phyloP scores from a whole-genome alignment of 2,888 invertebrate genomes.

The Dasysyrphus albostriatus region DNA sequence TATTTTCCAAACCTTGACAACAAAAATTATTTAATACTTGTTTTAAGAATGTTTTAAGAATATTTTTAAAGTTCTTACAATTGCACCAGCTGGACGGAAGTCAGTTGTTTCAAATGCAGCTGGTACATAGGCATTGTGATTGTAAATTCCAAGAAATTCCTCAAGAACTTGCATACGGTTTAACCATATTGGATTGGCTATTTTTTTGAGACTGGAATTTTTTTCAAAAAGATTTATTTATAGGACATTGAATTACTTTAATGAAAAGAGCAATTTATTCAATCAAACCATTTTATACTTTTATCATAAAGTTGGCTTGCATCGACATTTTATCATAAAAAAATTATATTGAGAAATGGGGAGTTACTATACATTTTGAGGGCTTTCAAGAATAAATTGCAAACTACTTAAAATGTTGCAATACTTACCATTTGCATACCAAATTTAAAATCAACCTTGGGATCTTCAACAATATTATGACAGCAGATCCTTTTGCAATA shows the following conservation, averaged over 20 bases:
- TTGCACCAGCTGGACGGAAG: slow-evolving; percentile 94
- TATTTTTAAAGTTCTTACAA: slow-evolving; percentile 85
- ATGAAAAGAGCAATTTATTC: no score
- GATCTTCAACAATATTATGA: slow-evolving; percentile 96
- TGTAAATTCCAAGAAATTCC: slow-evolving; percentile 90
- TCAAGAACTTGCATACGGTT: neutral
- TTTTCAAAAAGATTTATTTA: neutral
- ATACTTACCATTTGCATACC: neutral
- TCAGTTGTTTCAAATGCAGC: slow-evolving; percentile 95
- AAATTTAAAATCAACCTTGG: slow-evolving; percentile 90
- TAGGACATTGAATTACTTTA: no score
- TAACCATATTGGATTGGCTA: neutral
- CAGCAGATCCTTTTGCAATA: slow-evolving; percentile 95
- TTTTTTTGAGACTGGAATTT: neutral
- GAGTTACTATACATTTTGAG: no score
- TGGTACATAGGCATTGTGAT: slow-evolving; percentile 97
- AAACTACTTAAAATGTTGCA: no score
- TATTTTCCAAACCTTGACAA: slow-evolving; percentile 92
- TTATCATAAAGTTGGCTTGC: no score
- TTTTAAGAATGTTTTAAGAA: neutral
- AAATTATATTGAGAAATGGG: no score
- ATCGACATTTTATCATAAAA: neutral
- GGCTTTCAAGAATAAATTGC: no score
- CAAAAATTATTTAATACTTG: neutral
- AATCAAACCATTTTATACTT: no score